Conservation (phyloP, 2,113 vertebrate species). For the Anarrhichthys ocellatus region DNA sequence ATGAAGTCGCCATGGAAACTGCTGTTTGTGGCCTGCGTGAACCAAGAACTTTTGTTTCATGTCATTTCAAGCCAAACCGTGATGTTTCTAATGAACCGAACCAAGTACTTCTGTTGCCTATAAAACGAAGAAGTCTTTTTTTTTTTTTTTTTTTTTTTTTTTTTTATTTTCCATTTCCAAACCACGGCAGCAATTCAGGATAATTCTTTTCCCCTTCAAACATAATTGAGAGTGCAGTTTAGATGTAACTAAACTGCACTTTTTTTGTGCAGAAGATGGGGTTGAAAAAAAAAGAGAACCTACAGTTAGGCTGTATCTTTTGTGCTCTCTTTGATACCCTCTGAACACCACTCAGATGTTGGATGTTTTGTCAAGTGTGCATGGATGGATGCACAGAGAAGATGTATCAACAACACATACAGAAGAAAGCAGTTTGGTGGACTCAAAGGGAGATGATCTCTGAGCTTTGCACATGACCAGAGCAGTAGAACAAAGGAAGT, state of each 20-base stretch:
- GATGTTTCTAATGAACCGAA: neutral
- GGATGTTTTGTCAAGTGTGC: slow-evolving; percentile 18
- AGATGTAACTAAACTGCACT: too few species aligned
- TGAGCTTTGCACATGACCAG: neutral
- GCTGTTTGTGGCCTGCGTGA: neutral
- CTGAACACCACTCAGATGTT: slow-evolving; percentile 1
- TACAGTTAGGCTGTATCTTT: neutral
- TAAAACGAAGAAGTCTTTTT: neutral
- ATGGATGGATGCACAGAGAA: slow-evolving; percentile 14
- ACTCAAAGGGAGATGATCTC: slow-evolving; percentile 28
- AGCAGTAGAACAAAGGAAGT: slow-evolving; percentile 37
- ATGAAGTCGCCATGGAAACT: neutral
- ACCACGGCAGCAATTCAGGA: too few species aligned
- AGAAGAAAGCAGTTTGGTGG: slow-evolving; percentile 15
- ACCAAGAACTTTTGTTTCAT: neutral
- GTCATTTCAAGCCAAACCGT: neutral
- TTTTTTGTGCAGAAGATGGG: too few species aligned
- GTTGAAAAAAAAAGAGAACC: neutral
- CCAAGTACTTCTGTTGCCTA: neutral
- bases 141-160: too few species aligned
- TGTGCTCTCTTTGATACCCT: neutral
- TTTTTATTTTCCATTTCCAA: too few species aligned
- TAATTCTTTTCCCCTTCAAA: too few species aligned
- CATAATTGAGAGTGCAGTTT: too few species aligned
- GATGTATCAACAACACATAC: slow-evolving; percentile 2